Conservation (phyloP, 2,113 vertebrate genomes). For the Callaeas wilsoni region DNA sequence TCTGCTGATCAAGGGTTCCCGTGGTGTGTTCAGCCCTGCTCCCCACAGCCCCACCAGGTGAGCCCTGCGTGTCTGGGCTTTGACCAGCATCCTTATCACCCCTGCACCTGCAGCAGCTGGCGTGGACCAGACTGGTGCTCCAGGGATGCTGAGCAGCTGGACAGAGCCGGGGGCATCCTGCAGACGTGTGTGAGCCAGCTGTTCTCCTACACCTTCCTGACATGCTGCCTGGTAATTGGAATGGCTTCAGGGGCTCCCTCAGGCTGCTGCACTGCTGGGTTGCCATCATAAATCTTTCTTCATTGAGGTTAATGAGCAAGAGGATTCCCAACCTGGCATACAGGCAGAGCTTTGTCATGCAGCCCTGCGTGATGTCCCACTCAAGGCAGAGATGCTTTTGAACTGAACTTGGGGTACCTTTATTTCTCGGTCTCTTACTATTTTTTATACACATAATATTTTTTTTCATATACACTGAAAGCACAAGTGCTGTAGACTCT, state of each 20-base stretch:
- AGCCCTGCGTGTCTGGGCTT: neutral
- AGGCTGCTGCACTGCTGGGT: neutral
- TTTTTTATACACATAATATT: neutral
- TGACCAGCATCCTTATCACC: neutral
- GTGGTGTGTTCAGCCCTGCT: accelerated
- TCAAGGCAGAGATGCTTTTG: neutral
- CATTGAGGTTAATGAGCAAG: neutral
- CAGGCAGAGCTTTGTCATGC: neutral
- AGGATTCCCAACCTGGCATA: neutral
- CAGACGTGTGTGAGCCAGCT: neutral
- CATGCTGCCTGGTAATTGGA: neutral
- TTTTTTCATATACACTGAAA: neutral
- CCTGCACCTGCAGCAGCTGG: neutral
- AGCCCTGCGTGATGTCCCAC: neutral
- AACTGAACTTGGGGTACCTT: neutral
- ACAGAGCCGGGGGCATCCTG: neutral
- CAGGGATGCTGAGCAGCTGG: neutral
- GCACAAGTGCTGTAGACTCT: neutral
- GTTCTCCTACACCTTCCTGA: neutral
- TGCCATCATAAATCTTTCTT: neutral
- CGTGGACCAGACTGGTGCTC: neutral
- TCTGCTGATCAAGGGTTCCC: neutral
- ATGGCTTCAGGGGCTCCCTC: neutral
- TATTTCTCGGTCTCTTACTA: neutral
- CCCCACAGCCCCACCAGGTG: neutral